Base-by-base conservation (phyloP, 2,888 invertebrate genomes). In the Gymnoscelis rufifasciata region DNA sequence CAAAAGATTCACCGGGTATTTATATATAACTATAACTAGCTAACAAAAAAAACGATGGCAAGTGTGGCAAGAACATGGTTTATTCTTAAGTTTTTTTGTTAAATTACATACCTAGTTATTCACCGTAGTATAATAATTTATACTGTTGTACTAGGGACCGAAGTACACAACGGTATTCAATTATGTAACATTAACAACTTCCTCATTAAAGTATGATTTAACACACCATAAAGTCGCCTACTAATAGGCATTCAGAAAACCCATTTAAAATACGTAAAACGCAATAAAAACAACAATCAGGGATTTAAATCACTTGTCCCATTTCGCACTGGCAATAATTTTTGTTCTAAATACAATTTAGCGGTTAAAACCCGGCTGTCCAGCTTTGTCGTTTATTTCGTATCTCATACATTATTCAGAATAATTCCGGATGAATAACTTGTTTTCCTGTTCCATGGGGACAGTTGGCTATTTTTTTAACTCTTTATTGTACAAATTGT, bases 321-420 rank as follows among this genome's bases (percentile, higher is more conserved):
- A 41, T 40, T 37, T 26, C 43, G 19, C 36, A 35, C 48, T 31
- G 59, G 60, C 46, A 61, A 62, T 64, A 62, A 55, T 65, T 66
- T 64, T 63, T 65, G 61, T 60, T 57, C 62, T 65, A 67, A 73
- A 67, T 65, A 65, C 68, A 76, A 74, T 79, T 75, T 71, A 64
- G 68, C 60, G 58, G 62, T 60, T 57, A 67, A 71, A 67, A 63
- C 64, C 60, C 51, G 57, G 51, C 46, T 57, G 55, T 49, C 51
- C 49, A 38, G 24, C 43, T 44, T 40, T 51, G 52, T 51, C 58
- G 59, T 64, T 61, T 63, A 66, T 64, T 68, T 64, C 64, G 58
- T 66, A 60, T 55, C 68, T 39, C 73, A 77, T 78, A 74, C 67
- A 78, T 77, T 74, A 81, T 80, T 77, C 77, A 78, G 63, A 61